Evolutionary conservation across 2,797 vertebrate genomes (phyloP), one percentile per base, ranked within the genome.

Genomic region (Dendrocincla fuliginosa): DNA sequence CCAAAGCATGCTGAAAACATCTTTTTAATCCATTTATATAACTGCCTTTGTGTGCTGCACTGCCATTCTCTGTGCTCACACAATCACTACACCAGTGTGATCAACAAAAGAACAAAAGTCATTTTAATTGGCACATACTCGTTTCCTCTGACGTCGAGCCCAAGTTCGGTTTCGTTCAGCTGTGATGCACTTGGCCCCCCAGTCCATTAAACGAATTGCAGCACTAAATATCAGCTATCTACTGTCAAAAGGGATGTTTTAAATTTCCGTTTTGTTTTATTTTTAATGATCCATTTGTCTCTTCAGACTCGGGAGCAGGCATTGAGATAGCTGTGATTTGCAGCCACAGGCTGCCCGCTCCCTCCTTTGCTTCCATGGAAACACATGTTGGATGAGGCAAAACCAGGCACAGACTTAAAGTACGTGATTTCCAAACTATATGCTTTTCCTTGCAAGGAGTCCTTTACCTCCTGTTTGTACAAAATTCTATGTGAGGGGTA

Each of bases 291-390:
- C 57, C 52, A 56, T 93, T 94, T 91, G 33, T 93, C 71, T 93
- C 67, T 81, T 61, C 64, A 83, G 84, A 44, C 70, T 79, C 4
- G 0, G 82, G 52, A 92, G 75, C 91, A 82, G 60, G 74, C 80
- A 63, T 49, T 10, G 84, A 74, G 73, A 61, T 75, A 89, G 79
- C 81, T 95, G 87, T 87, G 90, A 95, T 96, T 93, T 85, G 84
- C 84, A 92, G 92, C 90, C 74, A 8, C 90, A 73, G 89, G 86
- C 85, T 96, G 89, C 94, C 95, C 1, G 4, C 76, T 93, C 49
- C 82, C 35, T 79, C 88, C 88, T 92, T 70, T 96, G 95, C 95
- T 97, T 96, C 96, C 91, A 95, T 97, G 96, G 97, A 97, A 97
- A 96, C 95, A 91, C 35, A 14, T 52, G 46, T 75, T 90, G 93